phyloP scores from a whole-genome alignment of 2,113 vertebrate genomes.

The Ciconia maguari region DNA sequence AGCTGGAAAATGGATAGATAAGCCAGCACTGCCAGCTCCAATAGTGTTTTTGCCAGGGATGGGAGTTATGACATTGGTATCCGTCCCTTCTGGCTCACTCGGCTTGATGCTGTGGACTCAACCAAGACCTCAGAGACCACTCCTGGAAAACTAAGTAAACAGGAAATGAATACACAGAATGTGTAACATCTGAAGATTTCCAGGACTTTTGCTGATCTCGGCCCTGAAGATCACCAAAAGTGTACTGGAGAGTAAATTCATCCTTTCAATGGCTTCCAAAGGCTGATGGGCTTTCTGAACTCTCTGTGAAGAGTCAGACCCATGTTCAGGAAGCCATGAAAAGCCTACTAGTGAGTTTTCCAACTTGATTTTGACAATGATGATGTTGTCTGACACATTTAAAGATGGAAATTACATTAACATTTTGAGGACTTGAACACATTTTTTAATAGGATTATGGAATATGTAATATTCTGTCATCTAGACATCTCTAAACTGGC shows the following conservation, averaged over 20 bases:
- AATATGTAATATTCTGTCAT: neutral
- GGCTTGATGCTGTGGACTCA: neutral
- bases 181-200: neutral
- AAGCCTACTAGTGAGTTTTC: neutral
- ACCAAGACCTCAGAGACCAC: neutral
- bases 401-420: neutral
- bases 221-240: neutral
- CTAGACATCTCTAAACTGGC: neutral
- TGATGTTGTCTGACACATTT: neutral
- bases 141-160: neutral
- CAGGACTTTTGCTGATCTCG: neutral
- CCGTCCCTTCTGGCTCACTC: neutral
- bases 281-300: neutral
- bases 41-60: fast-evolving
- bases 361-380: neutral
- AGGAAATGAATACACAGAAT: neutral
- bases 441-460: neutral
- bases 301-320: neutral
- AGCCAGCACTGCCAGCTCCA: fast-evolving
- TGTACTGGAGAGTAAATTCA: neutral
- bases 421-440: neutral
- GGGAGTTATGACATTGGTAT: neutral
- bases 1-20: neutral
- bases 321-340: neutral
- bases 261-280: neutral